Evolutionary conservation across 1,140 invertebrate genomes (phyloP), one percentile per base, ranked within the genome.

Genomic region (Ridgeia piscesae): DNA sequence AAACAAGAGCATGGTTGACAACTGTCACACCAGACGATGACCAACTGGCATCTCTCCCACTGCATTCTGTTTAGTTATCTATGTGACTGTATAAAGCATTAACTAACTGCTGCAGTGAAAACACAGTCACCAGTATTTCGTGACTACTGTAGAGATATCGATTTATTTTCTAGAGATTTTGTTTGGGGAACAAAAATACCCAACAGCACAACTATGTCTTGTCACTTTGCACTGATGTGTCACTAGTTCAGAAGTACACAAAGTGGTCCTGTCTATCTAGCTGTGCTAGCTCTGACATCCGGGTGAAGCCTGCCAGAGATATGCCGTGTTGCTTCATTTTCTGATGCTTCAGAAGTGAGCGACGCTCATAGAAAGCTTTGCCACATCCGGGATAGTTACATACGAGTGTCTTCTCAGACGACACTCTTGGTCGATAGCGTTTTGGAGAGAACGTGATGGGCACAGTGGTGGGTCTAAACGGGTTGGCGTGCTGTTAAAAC

Each of bases 311-410:
- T 77, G 58, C 27, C 58, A 77, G 48, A 50, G 48, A 8, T 21
- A 11, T 50, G 33, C 89, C 35, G 35, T 42, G 34, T 35, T 90
- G 89, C 89, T 90, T 90, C 35, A 90, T 35, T 34, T 14, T 17
- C n/a, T 90, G 34, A n/a, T 90, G 89, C n/a, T n/a, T 90, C 17
- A 90, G 17, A 21, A 90, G 34, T 90, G 89, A 14, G 31, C 35
- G 89, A 14, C 89, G 89, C 11, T 90, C 34, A 42, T 90, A 90
- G 89, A 90, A 90, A 34, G 34, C 35, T 90, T 33, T 90, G 89
- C 34, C 89, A 90, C 89, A 90, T 34, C 89, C 89, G 21, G 89
- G 89, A 34, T 90, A 34, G 35, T 90, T 42, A 90, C 89, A 90
- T 33, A 90, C n/a, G 11, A 90, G 34, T 21, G 89, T 90, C 35